A percentile compares a stretch with the other conserved stretches of the same genome.
phyloP scores from a whole-genome alignment of 2,797 vertebrate genomes.

The Chelon auratus region DNA sequence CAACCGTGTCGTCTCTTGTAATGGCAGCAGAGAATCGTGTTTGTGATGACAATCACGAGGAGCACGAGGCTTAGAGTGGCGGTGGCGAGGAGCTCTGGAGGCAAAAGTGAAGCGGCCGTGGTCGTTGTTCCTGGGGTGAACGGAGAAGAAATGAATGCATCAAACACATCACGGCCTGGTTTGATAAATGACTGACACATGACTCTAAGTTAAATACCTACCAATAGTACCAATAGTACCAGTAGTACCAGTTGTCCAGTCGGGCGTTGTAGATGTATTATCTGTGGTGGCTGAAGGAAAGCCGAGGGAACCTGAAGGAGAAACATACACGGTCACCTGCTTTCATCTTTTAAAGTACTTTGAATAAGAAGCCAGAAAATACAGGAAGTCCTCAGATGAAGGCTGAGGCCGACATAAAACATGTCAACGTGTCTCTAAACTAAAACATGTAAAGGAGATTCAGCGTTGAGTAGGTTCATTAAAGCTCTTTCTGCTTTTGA shows the following conservation, averaged over 20 bases:
- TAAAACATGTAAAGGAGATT: no score
- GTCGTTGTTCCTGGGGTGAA: not conserved
- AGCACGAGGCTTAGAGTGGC: constrained; percentile 65
- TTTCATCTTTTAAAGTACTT: not conserved
- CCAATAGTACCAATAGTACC: constrained; percentile 37
- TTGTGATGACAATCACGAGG: constrained; percentile 67
- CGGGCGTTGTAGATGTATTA: rapidly evolving
- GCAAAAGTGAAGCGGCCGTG: rapidly evolving
- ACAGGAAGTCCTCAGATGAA: no score
- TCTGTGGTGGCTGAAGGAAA: not conserved
- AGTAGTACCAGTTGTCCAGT: constrained; percentile 33
- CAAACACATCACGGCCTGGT: not conserved
- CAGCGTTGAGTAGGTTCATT: no score
- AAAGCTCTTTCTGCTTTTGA: no score
- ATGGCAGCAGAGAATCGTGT: constrained; percentile 72
- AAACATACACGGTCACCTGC: rapidly evolving
- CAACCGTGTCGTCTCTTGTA: constrained; percentile 67
- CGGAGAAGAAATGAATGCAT: not conserved
- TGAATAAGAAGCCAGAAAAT: no score
- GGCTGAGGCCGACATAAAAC: no score
- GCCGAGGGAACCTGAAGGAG: constrained; percentile 63
- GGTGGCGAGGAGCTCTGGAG: constrained; percentile 42
- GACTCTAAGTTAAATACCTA: no score
- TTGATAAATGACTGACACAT: not conserved
- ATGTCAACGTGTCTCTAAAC: no score